Evolutionary conservation across 2,888 invertebrate genomes (phyloP), one percentile per base, ranked within the genome.

Genomic region (Limnephilus marmoratus): DNA sequence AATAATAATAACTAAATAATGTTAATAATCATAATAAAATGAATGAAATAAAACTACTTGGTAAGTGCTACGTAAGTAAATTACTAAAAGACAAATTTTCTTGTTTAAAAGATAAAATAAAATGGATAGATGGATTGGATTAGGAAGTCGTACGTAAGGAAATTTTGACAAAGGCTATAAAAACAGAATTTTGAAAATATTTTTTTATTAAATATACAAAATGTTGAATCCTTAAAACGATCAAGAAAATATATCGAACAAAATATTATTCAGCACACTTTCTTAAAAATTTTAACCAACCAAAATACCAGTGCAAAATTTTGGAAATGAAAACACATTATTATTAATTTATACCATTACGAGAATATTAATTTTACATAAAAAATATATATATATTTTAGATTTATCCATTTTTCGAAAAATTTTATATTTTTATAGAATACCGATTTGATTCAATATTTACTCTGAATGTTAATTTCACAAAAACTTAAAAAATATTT

Each of bases 381-480:
- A 24, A 68, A 68, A 9, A 68, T 3, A 37, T 37, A 37, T n/a
- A 53, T 53, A 68, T 9, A n/a, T 68, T n/a, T 68, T n/a, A 24
- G 68, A 68, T 68, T 68, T 68, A 68, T 68, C 18, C 2, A 68
- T 7, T 68, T 68, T 24, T 68, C 1, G 37, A 83, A 83, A 83
- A 34, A 37, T 13, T 37, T 15, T 34, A 37, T 83, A 37, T 37
- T 37, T 34, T 37, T 37, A 37, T 5, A 37, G 37, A 83, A 45
- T 68, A 68, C 18, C 1, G 31, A 87, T n/a, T n/a, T 49, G 15
- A 49, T 29, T 87, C 53, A 53, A 68, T 53, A 53, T 87, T 49
- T 87, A 87, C 53, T n/a, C 68, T 2, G 24, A 68, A 68, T 68
- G 24, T 68, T 68, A 68, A 45, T 53, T 87, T 87, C n/a, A 87